Conservation (phyloP, 2,888 invertebrate species). For the Norana najaformis region DNA sequence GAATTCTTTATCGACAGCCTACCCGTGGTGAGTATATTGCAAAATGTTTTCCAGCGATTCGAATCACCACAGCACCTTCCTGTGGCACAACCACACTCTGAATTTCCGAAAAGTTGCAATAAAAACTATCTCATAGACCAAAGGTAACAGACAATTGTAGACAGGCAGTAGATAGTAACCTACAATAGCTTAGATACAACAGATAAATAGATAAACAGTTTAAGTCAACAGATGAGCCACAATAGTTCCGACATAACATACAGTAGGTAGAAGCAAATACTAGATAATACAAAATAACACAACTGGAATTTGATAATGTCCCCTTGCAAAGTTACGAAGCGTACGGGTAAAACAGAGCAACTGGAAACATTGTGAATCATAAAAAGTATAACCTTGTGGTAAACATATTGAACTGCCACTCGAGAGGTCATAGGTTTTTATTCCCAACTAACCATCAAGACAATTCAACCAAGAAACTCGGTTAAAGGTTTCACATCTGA, state of each 20-base stretch:
- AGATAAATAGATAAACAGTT: background rate
- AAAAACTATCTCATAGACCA: too few relatives aligned
- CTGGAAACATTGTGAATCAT: too few relatives aligned
- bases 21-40: constrained; percentile 18
- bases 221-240: background rate
- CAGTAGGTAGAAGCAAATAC: background rate
- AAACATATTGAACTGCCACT: too few relatives aligned
- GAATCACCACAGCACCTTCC: background rate
- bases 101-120: background rate
- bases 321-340: too few relatives aligned
- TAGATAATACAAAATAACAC: background rate
- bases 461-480: background rate
- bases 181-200: background rate
- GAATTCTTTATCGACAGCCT: background rate
- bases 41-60: background rate
- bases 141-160: too few relatives aligned
- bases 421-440: too few relatives aligned
- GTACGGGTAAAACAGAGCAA: too few relatives aligned
- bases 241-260: background rate
- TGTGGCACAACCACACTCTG: background rate
- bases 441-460: too few relatives aligned
- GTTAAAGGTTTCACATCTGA: too few relatives aligned
- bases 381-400: too few relatives aligned
- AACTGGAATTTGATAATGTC: background rate
- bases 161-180: background rate